Evolutionary conservation across 1,140 invertebrate species (phyloP), one percentile per base, ranked within the genome.

Genomic region (Brachystomella parvula): DNA sequence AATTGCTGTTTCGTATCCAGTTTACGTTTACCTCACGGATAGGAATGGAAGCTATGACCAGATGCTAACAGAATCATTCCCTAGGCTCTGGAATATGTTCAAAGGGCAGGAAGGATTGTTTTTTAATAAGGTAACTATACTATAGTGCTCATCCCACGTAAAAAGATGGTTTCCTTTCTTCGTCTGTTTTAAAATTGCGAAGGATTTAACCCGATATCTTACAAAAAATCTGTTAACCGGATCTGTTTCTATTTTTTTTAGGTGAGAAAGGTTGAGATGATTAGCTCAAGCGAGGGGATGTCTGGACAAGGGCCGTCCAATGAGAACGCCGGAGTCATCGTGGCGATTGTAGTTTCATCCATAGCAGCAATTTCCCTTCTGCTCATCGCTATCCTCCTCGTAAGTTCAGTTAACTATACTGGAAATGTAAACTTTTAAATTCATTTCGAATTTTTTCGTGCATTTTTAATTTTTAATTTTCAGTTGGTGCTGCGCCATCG

Each of bases 401-500:
- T 86, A 80, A 83, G 80, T 47, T 33, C 24, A 76, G 30, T 64
- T 56, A 33, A 30, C 56, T 47, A 47, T 17, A 33, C 47, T 19
- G 28, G 59, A 56, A 35, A 49, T n/a, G 57, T 61, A 60, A 58
- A 39, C n/a, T 44, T 61, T 44, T 12, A 44, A 44, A 44, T n/a
- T 44, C 9, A 44, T 12, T 44, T 44, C n/a, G 39, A 44, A n/a
- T 44, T 44, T 44, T 44, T 44, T 44, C 39, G 39, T 44, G 9
- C 39, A n/a, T 63, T 63, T 53, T 64, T 21, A 24, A 70, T 3
- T 63, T 12, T 58, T 30, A 2, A 19, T 61, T 1, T 67, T 26
- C 59, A 86, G 82, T 81, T 88, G 61, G 77, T 89, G 31, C 86
- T 89, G 82, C 79, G 85, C 65, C 87, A 87, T 75, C 82, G 87